Percentiles rank a stretch among this genome's conserved stretches.
phyloP scores from a whole-genome alignment of 2,113 vertebrate species.

The Anseranas semipalmata region DNA sequence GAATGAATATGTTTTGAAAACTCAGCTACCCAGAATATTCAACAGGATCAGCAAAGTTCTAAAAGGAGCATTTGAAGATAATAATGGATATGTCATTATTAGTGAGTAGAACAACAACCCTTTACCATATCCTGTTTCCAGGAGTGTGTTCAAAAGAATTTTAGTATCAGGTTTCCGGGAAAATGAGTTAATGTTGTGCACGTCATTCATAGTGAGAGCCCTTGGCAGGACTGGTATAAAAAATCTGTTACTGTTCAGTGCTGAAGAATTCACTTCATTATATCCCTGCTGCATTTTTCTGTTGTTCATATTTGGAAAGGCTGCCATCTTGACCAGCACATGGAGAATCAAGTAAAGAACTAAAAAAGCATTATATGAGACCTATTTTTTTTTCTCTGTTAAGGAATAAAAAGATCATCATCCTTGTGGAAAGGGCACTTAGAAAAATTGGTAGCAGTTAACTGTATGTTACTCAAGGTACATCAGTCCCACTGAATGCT shows the following conservation, averaged over 20 bases:
- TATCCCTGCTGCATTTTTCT: not conserved
- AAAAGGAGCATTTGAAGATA: constrained; percentile 28
- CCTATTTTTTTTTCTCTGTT: not conserved
- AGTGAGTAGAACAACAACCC: not conserved
- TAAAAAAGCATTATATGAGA: not conserved
- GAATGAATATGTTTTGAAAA: constrained; percentile 68
- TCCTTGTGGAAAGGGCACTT: constrained; percentile 20
- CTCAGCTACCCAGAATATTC: constrained; percentile 59
- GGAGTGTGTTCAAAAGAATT: not conserved
- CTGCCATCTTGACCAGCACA: constrained; percentile 9
- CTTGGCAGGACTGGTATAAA: not conserved
- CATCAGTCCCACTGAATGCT: not conserved
- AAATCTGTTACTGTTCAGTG: not conserved
- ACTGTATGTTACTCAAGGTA: not conserved
- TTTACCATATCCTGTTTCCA: not conserved
- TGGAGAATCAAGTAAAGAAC: not conserved
- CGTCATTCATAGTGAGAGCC: not conserved
- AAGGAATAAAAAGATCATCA: not conserved
- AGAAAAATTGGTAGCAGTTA: not conserved
- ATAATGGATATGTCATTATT: not conserved
- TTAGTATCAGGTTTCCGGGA: not conserved
- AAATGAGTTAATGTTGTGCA: not conserved
- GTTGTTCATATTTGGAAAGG: not conserved
- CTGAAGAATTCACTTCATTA: not conserved
- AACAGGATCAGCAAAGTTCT: constrained; percentile 37